A percentile compares a stretch with the other conserved stretches of the same genome.
Conservation (phyloP, 1,140 invertebrate species). For the Coelopa frigida region DNA sequence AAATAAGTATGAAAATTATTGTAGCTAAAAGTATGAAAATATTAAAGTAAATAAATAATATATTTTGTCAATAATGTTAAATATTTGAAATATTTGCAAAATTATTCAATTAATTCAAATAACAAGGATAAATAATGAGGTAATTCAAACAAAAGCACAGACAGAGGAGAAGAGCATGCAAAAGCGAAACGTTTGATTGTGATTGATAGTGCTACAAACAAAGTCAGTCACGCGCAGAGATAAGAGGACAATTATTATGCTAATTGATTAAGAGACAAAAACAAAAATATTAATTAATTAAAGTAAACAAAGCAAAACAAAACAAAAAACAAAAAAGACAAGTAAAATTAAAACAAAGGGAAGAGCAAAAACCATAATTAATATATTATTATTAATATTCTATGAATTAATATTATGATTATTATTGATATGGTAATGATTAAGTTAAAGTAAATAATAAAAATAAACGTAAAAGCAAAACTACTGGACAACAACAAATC, state of each 20-base stretch:
- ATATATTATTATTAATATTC: too few species aligned
- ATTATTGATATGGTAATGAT: too few species aligned
- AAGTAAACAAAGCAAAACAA: constrained; percentile 2
- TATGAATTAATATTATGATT: too few species aligned
- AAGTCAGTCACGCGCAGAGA: neutral
- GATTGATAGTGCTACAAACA: constrained; percentile 1
- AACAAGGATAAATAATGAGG: constrained; percentile 8
- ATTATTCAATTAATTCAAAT: too few species aligned
- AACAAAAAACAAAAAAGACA: too few species aligned
- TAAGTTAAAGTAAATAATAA: too few species aligned
- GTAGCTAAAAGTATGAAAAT: neutral
- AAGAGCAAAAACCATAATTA: too few species aligned
- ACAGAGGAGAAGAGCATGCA: constrained; percentile 12
- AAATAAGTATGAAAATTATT: neutral
- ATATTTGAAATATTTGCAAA: constrained; percentile 28
- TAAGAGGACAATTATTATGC: neutral
- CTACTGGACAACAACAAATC: too few species aligned
- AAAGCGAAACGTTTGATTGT: constrained; percentile 1
- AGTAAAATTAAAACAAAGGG: too few species aligned
- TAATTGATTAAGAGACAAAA: constrained; percentile 2
- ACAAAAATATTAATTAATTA: constrained; percentile 2
- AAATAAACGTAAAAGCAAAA: too few species aligned
- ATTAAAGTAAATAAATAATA: constrained; percentile 19
- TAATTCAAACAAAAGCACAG: constrained; percentile 13
- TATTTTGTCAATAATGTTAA: constrained; percentile 42